Base-by-base conservation (phyloP, 2,113 vertebrate species). In the Poeciliopsis prolifica region DNA sequence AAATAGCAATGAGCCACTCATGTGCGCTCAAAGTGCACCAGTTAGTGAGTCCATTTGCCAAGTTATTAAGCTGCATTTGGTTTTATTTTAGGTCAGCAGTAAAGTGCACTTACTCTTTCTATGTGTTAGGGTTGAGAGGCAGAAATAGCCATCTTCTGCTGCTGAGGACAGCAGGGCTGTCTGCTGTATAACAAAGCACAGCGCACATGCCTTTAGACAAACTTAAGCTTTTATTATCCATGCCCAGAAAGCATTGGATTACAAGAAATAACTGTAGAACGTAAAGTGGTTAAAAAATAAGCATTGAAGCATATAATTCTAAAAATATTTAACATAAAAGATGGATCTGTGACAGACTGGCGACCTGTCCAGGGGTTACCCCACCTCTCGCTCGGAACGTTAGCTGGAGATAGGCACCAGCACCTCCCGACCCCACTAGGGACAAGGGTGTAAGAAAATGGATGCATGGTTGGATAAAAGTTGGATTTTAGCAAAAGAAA, bases 61-160 rank as follows among this genome's bases (percentile, higher is more conserved):
- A 92, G 87, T 90, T 93, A 91, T 92, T 91, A 91, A 91, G 85
- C 88, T 85, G 88, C 86, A 90, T 90, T 92, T 89, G 84, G 87
- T 92, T 93, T 91, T 91, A 92, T 91, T 93, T 89, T 89, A 88
- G 87, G 87, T 92, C 85, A 90, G 89, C 87, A 84, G 88, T 87
- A 91, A 92, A 91, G 89, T 88, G 89, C 88, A 91, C 91, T 92
- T 80, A 86, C 72, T 87, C 72, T 58, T 77, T 74, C 65, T 78
- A 69, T 87, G 78, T 85, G 87, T 91, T 88, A 74, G 63, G 79
- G 80, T 86, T 77, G 81, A 88, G 85, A 85, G 88, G 88, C 82
- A 83, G 86, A 86, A 92, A 86, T 81, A 83, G 70, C 80, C 37
- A 69, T 89, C 76, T 89, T 83, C 78, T 70, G 5, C 13, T 83